These are phyloP conservation scores for Macrotis lagotis DNA, from an alignment of 2,113 vertebrate genomes.

Conservation along the genomic window DNA sequence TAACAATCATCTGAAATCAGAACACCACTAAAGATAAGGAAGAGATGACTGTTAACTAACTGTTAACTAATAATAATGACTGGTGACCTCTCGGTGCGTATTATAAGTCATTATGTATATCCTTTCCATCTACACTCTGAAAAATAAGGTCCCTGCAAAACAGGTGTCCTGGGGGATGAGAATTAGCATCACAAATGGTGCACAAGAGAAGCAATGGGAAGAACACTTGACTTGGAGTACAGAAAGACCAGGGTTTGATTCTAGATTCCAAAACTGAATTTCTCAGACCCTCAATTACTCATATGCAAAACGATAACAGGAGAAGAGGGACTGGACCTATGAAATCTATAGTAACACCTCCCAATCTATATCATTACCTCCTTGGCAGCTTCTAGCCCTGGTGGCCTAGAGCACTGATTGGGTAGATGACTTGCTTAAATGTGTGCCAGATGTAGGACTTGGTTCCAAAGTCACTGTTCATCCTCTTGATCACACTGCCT, in stretches of 20 bases:
- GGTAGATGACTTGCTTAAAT: neutral
- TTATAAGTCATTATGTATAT: neutral
- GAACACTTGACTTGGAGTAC: neutral
- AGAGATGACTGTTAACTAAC: neutral
- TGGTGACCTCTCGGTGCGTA: neutral
- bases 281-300: neutral
- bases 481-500: neutral
- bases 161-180: neutral
- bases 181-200: neutral
- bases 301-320: neutral
- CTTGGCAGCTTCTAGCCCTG: rapidly evolving
- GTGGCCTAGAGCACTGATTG: neutral
- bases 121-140: neutral
- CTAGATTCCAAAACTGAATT: neutral
- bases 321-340: neutral
- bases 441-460: neutral
- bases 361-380: neutral
- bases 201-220: neutral
- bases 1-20: neutral
- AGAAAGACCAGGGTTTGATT: neutral
- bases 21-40: neutral
- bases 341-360: neutral
- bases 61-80: neutral
- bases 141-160: neutral
- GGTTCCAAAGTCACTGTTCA: no score